Conservation (phyloP, 1,140 invertebrate genomes). For the Rhynchophorus ferrugineus region DNA sequence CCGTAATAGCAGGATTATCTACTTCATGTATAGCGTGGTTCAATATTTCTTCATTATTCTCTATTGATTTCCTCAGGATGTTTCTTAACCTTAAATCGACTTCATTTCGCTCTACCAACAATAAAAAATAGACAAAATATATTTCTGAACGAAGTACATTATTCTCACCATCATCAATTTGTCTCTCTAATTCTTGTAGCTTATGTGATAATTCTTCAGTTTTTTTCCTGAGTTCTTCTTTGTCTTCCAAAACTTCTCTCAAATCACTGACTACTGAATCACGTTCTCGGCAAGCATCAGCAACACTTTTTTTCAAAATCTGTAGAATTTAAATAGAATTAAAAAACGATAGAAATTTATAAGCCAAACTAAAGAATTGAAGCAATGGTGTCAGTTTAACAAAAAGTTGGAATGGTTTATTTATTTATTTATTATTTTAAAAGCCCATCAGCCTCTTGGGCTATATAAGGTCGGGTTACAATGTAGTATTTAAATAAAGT, state of each 20-base stretch:
- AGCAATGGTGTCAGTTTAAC: too few species aligned
- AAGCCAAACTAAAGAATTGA: too few species aligned
- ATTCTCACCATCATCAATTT: slow-evolving; percentile 18
- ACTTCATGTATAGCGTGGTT: slow-evolving; percentile 55
- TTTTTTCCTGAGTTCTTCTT: slow-evolving; percentile 36
- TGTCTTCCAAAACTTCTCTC: slow-evolving; percentile 31
- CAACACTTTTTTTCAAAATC: slow-evolving; percentile 36
- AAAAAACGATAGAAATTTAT: too few species aligned
- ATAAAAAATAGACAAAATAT: background rate
- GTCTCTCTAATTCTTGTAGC: slow-evolving; percentile 21
- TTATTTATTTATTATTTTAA: too few species aligned
- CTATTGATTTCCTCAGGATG: slow-evolving; percentile 38
- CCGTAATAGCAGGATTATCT: slow-evolving; percentile 62
- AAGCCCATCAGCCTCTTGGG: too few species aligned
- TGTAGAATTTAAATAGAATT: slow-evolving; percentile 12
- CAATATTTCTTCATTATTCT: slow-evolving; percentile 53
- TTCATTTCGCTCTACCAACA: slow-evolving; percentile 26
- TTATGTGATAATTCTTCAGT: slow-evolving; percentile 32
- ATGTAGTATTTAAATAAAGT: too few species aligned
- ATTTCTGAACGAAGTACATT: background rate
- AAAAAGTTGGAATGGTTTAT: too few species aligned
- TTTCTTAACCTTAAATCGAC: slow-evolving; percentile 29
- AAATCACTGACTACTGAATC: slow-evolving; percentile 34
- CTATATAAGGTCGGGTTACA: too few species aligned
- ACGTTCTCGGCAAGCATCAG: slow-evolving; percentile 31